Evolutionary conservation across 2,113 vertebrate species (phyloP), one percentile per base, ranked within the genome.

Genomic region (Odocoileus virginianus): DNA sequence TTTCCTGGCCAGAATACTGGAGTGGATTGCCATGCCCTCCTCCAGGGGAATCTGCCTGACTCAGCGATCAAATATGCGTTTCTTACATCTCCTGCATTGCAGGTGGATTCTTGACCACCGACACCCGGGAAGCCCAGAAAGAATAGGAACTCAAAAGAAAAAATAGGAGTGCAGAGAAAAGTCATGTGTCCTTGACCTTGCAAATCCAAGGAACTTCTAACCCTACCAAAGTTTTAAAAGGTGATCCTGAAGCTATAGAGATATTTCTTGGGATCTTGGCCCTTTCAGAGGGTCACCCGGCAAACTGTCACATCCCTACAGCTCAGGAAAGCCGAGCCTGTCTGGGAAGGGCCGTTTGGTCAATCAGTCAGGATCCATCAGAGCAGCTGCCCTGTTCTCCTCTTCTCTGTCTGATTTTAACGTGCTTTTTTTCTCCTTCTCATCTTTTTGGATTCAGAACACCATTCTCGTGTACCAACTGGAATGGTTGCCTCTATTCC

Each of bases 51-150:
- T 71, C n/a, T 40, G 67, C n/a, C 19, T 40, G 67, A 71, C 67
- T 71, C n/a, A 12, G 5, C n/a, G 10, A 71, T 71, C n/a, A 71
- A 71, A 40, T 23, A 40, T 0, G 10, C 2, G 0, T 40, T 36
- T 40, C 9, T 71, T 71, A 71, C 5, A 40, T 23, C 21, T 71
- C n/a, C 19, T 40, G 19, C n/a, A 23, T 6, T 71, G n/a, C n/a
- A 71, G n/a, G n/a, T 1, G 9, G 5, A 71, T 40, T 71, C n/a
- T 71, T 71, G 23, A 71, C n/a, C 67, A 40, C n/a, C 6, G 67
- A 71, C n/a, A 36, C n/a, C 2, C 23, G n/a, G n/a, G n/a, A 71
- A 40, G n/a, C n/a, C 67, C 67, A 40, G 67, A 71, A 71, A 71
- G 67, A 71, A 23, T 40, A 12, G 67, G 19, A 71, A 40, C 19